Base-by-base conservation (phyloP, 2,113 vertebrate genomes). In the Oenanthe melanoleuca region DNA sequence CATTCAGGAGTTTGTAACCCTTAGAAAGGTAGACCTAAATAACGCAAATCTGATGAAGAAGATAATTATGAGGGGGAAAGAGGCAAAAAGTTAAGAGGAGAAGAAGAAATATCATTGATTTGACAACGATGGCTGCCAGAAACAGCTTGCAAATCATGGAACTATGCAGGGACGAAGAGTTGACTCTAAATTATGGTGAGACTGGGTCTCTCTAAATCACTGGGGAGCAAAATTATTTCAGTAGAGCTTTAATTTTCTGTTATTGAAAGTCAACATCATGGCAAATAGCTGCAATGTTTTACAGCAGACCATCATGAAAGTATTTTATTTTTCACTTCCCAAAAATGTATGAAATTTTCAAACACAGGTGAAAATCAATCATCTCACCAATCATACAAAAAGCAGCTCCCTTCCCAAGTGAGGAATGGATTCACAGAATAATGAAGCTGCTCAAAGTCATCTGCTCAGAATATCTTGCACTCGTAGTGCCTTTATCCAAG, bases 91-190 rank as follows among this genome's bases (percentile, higher is more conserved):
- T 80, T 92, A 95, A 47, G 88, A 88, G 77, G 73, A 95, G 86
- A 92, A 94, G 92, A 97, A 96, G 96, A 97, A 97, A 97, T 97
- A 97, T 92, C 95, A 95, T 83, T 95, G 90, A 80, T 96, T 95
- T 96, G 92, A 95, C 82, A 86, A 96, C 37, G 7, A 96, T 73
- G 93, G 95, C 95, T 97, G 96, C 95, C 97, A 97, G 96, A 98
- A 97, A 97, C 86, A 95, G 96, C 90, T 97, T 97, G 97, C 97
- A 98, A 98, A 98, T 98, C 97, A 98, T 94, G 80, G 93, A 95
- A 96, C 88, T 97, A 63, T 20, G 55, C 47, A 1, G 86, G 94
- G 89, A 97, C 52, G 16, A 97, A 97, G 97, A 97, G 95, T 95
- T 94, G 92, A 88, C 92, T 96, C 94, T 97, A 97, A 98, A 97